These are phyloP conservation scores for Crematogaster levior DNA, from an alignment of 2,888 invertebrate species.

Conservation along the genomic window DNA sequence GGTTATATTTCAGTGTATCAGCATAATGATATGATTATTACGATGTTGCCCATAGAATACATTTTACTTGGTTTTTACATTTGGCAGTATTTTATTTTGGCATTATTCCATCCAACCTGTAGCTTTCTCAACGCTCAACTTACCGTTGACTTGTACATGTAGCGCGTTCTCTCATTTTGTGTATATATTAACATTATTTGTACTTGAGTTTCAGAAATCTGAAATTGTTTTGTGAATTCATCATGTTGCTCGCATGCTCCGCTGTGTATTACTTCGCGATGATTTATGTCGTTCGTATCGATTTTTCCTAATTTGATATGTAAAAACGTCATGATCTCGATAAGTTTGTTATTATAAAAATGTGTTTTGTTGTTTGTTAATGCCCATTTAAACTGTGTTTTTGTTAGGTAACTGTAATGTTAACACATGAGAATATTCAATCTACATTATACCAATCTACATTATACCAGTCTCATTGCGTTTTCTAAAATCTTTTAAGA, in stretches of 20 bases:
- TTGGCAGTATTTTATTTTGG: conserved; percentile 79
- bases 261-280: conserved; percentile 2
- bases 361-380: conserved; percentile 24
- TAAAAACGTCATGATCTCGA: background rate
- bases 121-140: conserved; percentile 23
- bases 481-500: conserved; percentile 25
- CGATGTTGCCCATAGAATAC: conserved; percentile 85
- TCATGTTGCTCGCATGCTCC: conserved; percentile 25
- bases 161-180: conserved; percentile 1
- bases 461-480: background rate
- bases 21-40: conserved; percentile 84
- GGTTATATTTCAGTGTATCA: conserved; percentile 85
- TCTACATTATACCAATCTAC: too few species aligned
- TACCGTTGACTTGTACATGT: conserved; percentile 22
- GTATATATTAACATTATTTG: conserved; percentile 11
- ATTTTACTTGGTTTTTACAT: conserved; percentile 86
- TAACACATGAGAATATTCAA: background rate
- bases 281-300: background rate
- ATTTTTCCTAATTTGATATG: conserved; percentile 2
- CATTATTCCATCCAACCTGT: conserved; percentile 54
- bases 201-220: background rate
- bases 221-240: conserved; percentile 10
- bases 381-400: background rate
- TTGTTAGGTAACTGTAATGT: conserved; percentile 11
- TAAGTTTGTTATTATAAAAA: conserved; percentile 10